phyloP scores from a whole-genome alignment of 2,888 invertebrate genomes.

The Dorcus parallelipipedus region DNA sequence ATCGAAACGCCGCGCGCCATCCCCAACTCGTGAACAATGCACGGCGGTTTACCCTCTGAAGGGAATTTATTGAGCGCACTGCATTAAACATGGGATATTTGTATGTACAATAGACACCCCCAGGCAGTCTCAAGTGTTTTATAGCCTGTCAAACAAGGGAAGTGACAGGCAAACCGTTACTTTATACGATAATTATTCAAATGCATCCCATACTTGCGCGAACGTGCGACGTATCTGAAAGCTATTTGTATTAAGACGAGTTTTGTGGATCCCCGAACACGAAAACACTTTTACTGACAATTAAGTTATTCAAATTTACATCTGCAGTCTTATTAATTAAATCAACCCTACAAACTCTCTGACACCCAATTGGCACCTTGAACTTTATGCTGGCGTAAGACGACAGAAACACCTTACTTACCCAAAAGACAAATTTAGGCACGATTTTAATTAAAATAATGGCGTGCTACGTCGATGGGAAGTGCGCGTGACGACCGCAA shows the following conservation, averaged over 20 bases:
- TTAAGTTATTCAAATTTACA: too few species aligned
- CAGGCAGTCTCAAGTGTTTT: conserved; percentile 27
- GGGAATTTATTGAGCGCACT: conserved; percentile 24
- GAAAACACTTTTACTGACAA: neutral
- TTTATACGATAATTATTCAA: conserved; percentile 26
- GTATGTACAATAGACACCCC: conserved; percentile 27
- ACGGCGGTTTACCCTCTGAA: neutral
- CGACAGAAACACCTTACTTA: too few species aligned
- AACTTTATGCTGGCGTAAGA: too few species aligned
- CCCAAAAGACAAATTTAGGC: too few species aligned
- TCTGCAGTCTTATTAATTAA: too few species aligned
- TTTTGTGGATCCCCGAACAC: neutral
- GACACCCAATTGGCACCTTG: too few species aligned
- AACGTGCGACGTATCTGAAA: neutral
- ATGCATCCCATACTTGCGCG: conserved; percentile 18
- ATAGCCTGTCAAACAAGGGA: conserved; percentile 29
- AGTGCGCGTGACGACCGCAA: too few species aligned
- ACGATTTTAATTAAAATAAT: too few species aligned
- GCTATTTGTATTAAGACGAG: neutral
- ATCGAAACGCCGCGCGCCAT: neutral
- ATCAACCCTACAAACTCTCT: too few species aligned
- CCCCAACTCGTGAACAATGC: neutral
- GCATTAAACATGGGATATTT: conserved; percentile 30
- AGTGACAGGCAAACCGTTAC: conserved; percentile 21
- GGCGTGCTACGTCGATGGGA: too few species aligned